phyloP scores from a whole-genome alignment of 92 coral and sea anemone species.

The Phymanthus crucifer region DNA sequence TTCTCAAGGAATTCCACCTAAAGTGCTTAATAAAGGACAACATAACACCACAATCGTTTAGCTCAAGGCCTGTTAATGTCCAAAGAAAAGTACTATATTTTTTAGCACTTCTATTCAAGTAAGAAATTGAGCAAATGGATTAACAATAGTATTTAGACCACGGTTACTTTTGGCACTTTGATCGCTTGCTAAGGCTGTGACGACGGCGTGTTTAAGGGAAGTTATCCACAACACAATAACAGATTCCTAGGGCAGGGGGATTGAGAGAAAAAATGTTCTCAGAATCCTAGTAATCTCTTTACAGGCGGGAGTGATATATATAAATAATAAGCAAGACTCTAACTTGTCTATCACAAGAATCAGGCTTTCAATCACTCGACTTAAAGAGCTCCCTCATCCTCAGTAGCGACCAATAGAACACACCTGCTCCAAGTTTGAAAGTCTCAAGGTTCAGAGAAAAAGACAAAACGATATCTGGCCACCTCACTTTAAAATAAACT shows the following conservation, averaged over 20 bases:
- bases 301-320: background rate
- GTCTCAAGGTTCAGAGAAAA: background rate
- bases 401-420: no score
- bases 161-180: background rate
- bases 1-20: background rate
- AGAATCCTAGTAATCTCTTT: background rate
- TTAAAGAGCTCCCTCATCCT: background rate
- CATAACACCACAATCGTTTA: conserved; percentile 6
- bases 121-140: conserved; percentile 9
- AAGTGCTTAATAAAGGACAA: background rate
- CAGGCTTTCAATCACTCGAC: background rate
- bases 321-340: background rate
- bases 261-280: background rate
- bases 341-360: background rate
- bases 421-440: background rate
- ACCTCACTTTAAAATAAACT: background rate
- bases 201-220: background rate
- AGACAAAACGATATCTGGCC: background rate
- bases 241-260: background rate
- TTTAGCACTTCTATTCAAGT: conserved; percentile 8
- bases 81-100: background rate
- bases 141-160: background rate
- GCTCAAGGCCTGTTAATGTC: conserved; percentile 27
- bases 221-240: background rate
- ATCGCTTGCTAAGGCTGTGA: background rate